Conservation (phyloP, 2,113 vertebrate genomes). For the Australoheros scitulus region DNA sequence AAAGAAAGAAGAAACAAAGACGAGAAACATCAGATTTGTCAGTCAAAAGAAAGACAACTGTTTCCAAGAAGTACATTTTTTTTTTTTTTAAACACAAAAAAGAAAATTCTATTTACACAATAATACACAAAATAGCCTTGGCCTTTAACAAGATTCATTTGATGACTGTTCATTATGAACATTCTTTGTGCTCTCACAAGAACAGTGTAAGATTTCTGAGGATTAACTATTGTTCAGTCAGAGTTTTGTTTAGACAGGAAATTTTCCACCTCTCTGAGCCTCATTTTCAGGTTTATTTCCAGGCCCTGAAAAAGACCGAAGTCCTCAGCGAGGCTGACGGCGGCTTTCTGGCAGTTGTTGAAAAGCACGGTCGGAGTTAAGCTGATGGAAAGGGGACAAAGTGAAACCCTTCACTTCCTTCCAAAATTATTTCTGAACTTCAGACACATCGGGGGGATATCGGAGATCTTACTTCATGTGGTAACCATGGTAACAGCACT, state of each 20-base stretch:
- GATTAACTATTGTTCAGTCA: neutral
- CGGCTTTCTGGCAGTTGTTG: neutral
- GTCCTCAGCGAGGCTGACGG: neutral
- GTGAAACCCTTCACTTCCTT: neutral
- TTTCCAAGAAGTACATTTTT: conserved; percentile 7
- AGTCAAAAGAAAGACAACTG: neutral
- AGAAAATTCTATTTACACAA: conserved; percentile 46
- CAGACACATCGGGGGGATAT: neutral
- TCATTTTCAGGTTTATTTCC: neutral
- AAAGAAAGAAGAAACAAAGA: neutral
- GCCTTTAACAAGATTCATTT: neutral
- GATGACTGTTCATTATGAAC: conserved; percentile 60
- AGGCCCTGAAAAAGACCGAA: neutral
- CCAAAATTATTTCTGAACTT: neutral
- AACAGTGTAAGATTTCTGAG: neutral
- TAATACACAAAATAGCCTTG: neutral
- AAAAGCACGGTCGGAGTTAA: neutral
- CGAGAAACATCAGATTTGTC: rapidly evolving
- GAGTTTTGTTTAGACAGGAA: neutral
- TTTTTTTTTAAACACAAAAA: conserved; percentile 8
- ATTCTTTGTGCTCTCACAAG: neutral
- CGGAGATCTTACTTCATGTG: conserved; percentile 4
- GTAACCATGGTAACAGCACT: conserved; percentile 29
- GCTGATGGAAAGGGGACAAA: neutral
- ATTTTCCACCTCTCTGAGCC: neutral